Conservation (phyloP, 1,140 invertebrate genomes). For the Microplitis demolitor region DNA sequence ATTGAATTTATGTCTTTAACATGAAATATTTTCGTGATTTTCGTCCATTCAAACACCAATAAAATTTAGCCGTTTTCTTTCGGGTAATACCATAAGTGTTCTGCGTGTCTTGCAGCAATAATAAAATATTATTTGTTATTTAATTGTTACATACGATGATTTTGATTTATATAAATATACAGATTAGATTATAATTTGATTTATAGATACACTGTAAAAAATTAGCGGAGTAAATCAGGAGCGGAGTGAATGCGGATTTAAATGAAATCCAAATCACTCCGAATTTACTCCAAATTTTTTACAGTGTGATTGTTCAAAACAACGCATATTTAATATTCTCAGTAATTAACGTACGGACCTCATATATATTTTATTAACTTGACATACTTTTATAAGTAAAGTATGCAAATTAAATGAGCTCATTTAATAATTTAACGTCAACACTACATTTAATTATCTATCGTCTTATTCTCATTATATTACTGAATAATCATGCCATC, state of each 20-base stretch:
- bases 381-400: background rate
- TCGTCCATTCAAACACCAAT: too few species aligned
- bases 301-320: too few species aligned
- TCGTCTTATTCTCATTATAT: background rate
- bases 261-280: too few species aligned
- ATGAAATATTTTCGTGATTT: background rate
- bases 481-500: conserved; percentile 2
- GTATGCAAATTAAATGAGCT: conserved; percentile 11
- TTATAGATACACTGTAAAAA: background rate
- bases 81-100: background rate
- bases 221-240: too few species aligned
- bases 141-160: background rate
- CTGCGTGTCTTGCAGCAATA: background rate
- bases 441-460: conserved; percentile 13
- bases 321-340: too few species aligned
- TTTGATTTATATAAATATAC: background rate
- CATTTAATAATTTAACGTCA: background rate
- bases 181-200: background rate
- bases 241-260: too few species aligned
- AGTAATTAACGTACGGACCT: too few species aligned
- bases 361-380: background rate
- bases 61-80: background rate
- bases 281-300: too few species aligned
- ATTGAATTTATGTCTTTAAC: background rate
- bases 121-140: background rate